Conservation (phyloP, 2,113 vertebrate genomes). For the Chionomys nivalis region DNA sequence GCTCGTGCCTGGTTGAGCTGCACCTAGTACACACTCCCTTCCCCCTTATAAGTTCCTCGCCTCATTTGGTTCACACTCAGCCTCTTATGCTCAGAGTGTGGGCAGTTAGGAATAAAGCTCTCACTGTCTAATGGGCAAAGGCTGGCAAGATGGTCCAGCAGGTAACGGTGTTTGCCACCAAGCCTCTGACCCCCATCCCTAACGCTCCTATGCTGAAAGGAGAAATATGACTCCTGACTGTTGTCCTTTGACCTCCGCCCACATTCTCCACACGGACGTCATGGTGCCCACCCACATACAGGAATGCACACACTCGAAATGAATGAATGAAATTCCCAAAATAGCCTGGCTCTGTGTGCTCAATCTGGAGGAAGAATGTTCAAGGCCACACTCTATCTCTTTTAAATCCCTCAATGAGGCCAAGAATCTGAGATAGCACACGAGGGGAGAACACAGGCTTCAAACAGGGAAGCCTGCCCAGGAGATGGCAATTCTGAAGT, state of each 20-base stretch:
- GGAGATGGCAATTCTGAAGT: conserved; percentile 65
- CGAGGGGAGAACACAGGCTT: conserved; percentile 73
- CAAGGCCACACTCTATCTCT: conserved; percentile 54
- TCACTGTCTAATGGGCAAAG: conserved; percentile 50
- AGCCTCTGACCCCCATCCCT: not conserved
- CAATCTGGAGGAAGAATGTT: conserved; percentile 65
- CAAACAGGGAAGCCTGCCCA: conserved; percentile 58
- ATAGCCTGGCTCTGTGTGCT: conserved; percentile 1
- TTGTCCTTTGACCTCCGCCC: not conserved
- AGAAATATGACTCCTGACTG: not conserved
- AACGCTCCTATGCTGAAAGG: not conserved
- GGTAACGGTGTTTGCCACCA: not conserved
- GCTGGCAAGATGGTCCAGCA: not conserved
- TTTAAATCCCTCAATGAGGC: conserved; percentile 79
- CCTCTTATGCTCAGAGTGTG: not conserved
- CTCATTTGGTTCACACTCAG: rapidly evolving
- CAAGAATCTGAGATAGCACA: conserved; percentile 77
- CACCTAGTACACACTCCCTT: not conserved
- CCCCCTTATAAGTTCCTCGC: not conserved
- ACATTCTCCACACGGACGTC: not conserved
- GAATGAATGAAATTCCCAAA: not conserved
- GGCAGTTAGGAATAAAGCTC: not conserved
- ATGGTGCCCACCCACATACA: not conserved
- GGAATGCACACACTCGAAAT: not conserved
- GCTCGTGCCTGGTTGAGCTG: not conserved